Evolutionary conservation across 2,888 invertebrate species (phyloP).

Genomic region (Nemapogon koenigi): DNA sequence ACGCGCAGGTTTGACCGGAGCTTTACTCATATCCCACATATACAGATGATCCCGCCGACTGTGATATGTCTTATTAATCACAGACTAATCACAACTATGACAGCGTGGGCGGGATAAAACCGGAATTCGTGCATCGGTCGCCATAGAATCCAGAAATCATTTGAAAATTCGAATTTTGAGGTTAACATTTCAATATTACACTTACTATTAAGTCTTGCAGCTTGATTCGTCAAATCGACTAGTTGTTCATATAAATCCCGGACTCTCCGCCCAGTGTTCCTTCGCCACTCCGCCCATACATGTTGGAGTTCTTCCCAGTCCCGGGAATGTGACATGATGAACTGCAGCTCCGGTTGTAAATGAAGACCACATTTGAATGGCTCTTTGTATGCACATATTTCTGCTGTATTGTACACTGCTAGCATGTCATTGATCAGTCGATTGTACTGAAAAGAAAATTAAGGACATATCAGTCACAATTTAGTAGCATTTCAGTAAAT

Average conservation of each 20-base stretch:
- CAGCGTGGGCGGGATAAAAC: too few relatives aligned
- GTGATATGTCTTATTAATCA: too few relatives aligned
- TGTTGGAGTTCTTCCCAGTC: conserved; percentile 90
- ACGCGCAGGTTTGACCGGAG: too few relatives aligned
- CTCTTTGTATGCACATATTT: conserved; percentile 84
- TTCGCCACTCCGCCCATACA: conserved; percentile 90
- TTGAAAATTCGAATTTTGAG: not conserved
- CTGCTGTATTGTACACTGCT: conserved; percentile 84
- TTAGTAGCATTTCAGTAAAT: too few relatives aligned
- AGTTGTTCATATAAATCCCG: conserved; percentile 82
- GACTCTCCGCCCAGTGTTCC: conserved; percentile 82
- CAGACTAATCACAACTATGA: too few relatives aligned
- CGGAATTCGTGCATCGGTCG: too few relatives aligned
- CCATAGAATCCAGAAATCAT: too few relatives aligned
- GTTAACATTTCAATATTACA: conserved; percentile 16
- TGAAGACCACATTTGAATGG: conserved; percentile 83
- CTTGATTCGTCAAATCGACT: conserved; percentile 80
- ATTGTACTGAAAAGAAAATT: conserved; percentile 72
- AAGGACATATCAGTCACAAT: too few relatives aligned
- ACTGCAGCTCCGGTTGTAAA: conserved; percentile 78
- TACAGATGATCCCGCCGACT: too few relatives aligned
- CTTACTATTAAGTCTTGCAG: conserved; percentile 82
- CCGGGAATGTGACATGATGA: conserved; percentile 76
- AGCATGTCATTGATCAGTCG: conserved; percentile 88
- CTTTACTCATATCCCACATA: too few relatives aligned